Percentiles rank a stretch among this genome's conserved stretches.
phyloP scores from a whole-genome alignment of 2,888 invertebrate species.

The Strigamia crassipes region DNA sequence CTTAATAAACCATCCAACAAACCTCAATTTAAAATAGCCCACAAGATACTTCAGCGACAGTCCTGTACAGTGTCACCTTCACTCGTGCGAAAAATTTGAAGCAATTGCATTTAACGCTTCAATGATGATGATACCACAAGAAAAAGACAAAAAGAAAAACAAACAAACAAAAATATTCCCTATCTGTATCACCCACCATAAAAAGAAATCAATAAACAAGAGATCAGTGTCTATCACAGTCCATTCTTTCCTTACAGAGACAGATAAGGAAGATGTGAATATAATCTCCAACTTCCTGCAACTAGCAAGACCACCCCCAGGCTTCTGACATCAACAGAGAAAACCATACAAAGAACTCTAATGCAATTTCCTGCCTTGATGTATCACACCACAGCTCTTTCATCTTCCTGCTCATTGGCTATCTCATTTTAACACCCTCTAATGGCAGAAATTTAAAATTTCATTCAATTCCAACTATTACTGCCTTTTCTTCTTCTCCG shows the following conservation, averaged over 20 bases:
- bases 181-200: neutral
- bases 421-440: conserved; percentile 9
- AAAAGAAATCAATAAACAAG: conserved; percentile 5
- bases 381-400: neutral
- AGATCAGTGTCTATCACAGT: neutral
- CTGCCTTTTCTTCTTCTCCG: neutral
- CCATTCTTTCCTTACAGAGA: neutral
- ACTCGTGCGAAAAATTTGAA: conserved; percentile 26
- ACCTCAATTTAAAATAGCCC: neutral
- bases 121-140: conserved; percentile 6
- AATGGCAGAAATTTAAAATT: neutral
- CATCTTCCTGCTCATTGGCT: neutral
- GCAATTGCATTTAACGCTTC: conserved; percentile 26
- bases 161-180: neutral
- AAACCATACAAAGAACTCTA: neutral
- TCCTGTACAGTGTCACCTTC: neutral
- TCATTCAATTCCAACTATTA: neutral
- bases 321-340: neutral
- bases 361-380: conserved; percentile 5
- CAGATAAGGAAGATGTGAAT: neutral
- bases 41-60: neutral
- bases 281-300: conserved; percentile 19
- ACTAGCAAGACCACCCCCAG: neutral
- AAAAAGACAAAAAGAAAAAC: too few relatives aligned
- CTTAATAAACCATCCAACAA: neutral